Evolutionary conservation across 2,113 vertebrate species (phyloP).

Genomic region (Ochotona princeps): DNA sequence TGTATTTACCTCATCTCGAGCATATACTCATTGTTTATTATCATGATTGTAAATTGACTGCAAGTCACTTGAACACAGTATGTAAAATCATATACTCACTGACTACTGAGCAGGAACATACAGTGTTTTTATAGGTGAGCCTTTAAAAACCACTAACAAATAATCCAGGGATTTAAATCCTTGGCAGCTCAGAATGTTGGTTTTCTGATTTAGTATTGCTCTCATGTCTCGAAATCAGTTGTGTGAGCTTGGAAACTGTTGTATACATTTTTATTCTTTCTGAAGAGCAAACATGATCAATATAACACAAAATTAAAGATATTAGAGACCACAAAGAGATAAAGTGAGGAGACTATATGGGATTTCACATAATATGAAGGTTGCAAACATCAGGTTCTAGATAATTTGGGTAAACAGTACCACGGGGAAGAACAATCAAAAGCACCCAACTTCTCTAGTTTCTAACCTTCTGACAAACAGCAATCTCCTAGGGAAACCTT

Average conservation of each 20-base stretch:
- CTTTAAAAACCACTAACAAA: not conserved
- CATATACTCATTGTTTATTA: not conserved
- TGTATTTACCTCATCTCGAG: not conserved
- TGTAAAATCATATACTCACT: not conserved
- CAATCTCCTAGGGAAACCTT: not conserved
- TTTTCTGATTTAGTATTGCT: constrained; percentile 8
- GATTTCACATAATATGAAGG: not conserved
- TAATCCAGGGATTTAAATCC: not conserved
- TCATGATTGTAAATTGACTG: not conserved
- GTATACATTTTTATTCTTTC: not conserved
- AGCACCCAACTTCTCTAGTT: not conserved
- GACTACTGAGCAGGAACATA: not conserved
- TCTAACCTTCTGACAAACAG: not conserved
- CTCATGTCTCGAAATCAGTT: not conserved
- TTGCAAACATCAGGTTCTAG: not conserved
- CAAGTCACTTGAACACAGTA: not conserved
- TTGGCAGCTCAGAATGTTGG: not conserved
- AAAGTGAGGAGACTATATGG: not conserved
- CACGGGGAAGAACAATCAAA: not conserved
- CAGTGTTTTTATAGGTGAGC: not conserved
- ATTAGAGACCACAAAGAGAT: not conserved
- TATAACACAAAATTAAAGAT: not conserved
- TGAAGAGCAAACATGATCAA: not conserved
- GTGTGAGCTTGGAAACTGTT: not conserved
- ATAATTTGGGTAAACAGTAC: not conserved